A percentile compares a stretch with the other conserved stretches of the same genome.
These are phyloP conservation scores for Eristalis intricaria DNA, from an alignment of 2,888 invertebrate species.

Conservation along the genomic window DNA sequence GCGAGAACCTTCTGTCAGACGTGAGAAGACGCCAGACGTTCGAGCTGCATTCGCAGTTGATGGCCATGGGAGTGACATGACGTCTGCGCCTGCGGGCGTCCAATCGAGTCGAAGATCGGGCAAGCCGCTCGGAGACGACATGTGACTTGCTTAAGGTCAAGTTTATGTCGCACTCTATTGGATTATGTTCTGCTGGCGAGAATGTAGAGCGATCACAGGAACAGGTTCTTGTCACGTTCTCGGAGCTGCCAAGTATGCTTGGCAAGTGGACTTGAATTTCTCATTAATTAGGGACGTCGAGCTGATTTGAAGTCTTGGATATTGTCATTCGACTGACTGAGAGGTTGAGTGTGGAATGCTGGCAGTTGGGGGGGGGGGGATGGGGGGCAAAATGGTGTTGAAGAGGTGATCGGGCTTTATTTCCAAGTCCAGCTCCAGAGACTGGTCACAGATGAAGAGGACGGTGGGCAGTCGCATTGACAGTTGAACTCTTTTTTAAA, in stretches of 20 bases:
- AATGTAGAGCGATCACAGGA: neutral
- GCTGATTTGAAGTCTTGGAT: neutral
- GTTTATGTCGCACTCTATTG: neutral
- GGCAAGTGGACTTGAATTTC: neutral
- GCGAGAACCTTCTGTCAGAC: neutral
- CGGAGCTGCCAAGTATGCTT: neutral
- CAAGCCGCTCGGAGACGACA: neutral
- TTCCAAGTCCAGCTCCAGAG: too few species aligned
- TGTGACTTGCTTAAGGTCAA: neutral
- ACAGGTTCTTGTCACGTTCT: neutral
- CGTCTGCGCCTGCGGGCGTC: neutral
- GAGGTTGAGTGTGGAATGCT: neutral
- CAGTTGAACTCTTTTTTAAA: too few species aligned
- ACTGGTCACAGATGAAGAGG: too few species aligned
- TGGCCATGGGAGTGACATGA: neutral
- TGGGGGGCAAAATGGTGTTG: too few species aligned
- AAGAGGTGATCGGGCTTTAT: neutral
- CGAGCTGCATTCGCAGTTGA: neutral
- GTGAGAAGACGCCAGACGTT: neutral
- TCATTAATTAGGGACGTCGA: neutral
- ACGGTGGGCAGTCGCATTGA: too few species aligned
- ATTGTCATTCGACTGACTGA: neutral
- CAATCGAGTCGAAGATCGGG: neutral
- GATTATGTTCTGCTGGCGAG: neutral
- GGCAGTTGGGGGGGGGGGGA: neutral